phyloP scores from a whole-genome alignment of 2,888 invertebrate species.

The Epistrophe eligans region DNA sequence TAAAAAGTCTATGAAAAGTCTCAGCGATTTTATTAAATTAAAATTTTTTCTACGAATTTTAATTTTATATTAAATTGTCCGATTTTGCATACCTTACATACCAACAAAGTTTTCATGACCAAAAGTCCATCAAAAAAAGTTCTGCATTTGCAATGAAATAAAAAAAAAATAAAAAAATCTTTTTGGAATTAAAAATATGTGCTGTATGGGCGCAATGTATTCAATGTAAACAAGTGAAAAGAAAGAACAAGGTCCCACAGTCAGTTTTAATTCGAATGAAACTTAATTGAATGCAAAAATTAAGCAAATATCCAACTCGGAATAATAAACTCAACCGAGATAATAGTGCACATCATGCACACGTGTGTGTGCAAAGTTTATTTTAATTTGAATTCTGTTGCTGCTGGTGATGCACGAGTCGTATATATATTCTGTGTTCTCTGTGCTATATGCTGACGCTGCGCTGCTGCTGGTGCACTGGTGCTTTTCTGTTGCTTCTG shows the following conservation, averaged over 20 bases:
- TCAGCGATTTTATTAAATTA: too few relatives aligned
- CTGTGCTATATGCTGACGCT: conserved; percentile 8
- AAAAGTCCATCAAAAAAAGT: conserved; percentile 1
- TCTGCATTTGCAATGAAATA: not conserved
- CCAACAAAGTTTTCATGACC: not conserved
- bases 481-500: not conserved
- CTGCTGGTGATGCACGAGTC: conserved; percentile 6
- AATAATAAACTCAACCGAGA: conserved; percentile 58
- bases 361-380: conserved; percentile 52
- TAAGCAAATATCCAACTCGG: conserved; percentile 60
- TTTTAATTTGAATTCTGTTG: conserved; percentile 51
- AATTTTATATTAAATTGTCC: not conserved
- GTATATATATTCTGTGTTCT: not conserved
- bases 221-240: conserved; percentile 12
- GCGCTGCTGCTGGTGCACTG: not conserved
- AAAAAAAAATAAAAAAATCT: not conserved
- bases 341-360: conserved; percentile 43
- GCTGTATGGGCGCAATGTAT: conserved; percentile 1
- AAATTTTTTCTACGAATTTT: too few relatives aligned
- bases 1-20: too few relatives aligned
- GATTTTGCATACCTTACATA: not conserved
- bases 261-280: conserved; percentile 58
- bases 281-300: conserved; percentile 69
- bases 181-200: conserved; percentile 19
- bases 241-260: conserved; percentile 37